Conservation (phyloP, 2,888 invertebrate species). For the Phengaris arion region DNA sequence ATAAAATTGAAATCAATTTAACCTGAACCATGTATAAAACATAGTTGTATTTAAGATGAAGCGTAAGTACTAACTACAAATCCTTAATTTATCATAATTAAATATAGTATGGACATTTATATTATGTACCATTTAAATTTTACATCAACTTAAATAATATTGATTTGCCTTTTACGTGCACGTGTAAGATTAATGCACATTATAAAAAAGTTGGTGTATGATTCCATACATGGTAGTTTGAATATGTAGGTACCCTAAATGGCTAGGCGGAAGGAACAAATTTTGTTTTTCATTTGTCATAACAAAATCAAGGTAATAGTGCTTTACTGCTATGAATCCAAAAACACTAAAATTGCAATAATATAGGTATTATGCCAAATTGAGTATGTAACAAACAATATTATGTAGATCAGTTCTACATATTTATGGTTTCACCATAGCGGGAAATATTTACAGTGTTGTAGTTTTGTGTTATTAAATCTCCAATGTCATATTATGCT, state of each 20-base stretch:
- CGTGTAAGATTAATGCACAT: too few relatives aligned
- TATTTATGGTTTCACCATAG: neutral
- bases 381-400: neutral
- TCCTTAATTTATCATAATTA: too few relatives aligned
- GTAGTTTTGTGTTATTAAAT: neutral
- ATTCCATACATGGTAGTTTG: neutral
- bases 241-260: neutral
- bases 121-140: neutral
- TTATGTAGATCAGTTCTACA: neutral
- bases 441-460: neutral
- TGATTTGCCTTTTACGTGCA: neutral
- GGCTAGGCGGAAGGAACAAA: neutral
- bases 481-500: neutral
- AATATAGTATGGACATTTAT: too few relatives aligned
- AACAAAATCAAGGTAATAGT: neutral
- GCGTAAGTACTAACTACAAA: too few relatives aligned
- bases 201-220: too few relatives aligned
- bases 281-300: neutral
- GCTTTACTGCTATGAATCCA: neutral
- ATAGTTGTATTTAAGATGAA: too few relatives aligned
- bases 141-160: neutral
- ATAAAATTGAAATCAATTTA: too few relatives aligned
- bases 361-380: neutral
- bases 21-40: too few relatives aligned
- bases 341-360: neutral